Base-by-base conservation (phyloP, 2,888 invertebrate genomes). In the Dermolepida albohirtum region DNA sequence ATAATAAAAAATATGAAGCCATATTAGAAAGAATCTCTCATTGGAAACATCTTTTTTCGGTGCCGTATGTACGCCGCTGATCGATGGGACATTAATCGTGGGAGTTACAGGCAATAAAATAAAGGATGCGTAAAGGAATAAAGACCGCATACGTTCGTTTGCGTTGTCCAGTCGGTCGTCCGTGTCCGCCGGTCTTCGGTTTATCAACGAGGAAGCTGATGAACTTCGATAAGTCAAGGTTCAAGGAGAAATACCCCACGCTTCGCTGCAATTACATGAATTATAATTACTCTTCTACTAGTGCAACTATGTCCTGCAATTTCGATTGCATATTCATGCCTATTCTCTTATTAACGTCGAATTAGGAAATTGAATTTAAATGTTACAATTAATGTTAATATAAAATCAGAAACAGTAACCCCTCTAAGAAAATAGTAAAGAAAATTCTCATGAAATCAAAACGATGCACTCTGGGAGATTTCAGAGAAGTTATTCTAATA, bases 181-280 rank as follows among this genome's bases (percentile, higher is more conserved):
- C 39, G 50, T 63, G 43, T 66, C 39, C 70, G 70, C 22, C 17
- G 39, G 11, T 6, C 47, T 34, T 50, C 70, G 66, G 39, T 40
- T 62, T 43, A 66, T 55, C 64, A 17, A 16, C 66, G 68, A 71
- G 68, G 70, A 70, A 63, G 59, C 69, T 67, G 70, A 73, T 74
- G 74, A 74, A 75, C 74, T 74, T 70, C 64, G 74, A 75, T 75
- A 73, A 73, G 70, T 49, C 49, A 66, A 66, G 68, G 74, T 74
- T 74, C 74, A 74, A 75, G 74, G 74, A 73, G 71, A 72, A 64
- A 65, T 70, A 74, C 73, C 72, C 75, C 74, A 73, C 75, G 74
- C 73, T 74, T 72, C 72, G 62, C 66, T 66, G 75, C 73, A 75
- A 75, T 75, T 74, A 75, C 72, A 73, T 72, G 72, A 74, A 74